phyloP scores from a whole-genome alignment of 2,113 vertebrate genomes.

The Tor tambroides region DNA sequence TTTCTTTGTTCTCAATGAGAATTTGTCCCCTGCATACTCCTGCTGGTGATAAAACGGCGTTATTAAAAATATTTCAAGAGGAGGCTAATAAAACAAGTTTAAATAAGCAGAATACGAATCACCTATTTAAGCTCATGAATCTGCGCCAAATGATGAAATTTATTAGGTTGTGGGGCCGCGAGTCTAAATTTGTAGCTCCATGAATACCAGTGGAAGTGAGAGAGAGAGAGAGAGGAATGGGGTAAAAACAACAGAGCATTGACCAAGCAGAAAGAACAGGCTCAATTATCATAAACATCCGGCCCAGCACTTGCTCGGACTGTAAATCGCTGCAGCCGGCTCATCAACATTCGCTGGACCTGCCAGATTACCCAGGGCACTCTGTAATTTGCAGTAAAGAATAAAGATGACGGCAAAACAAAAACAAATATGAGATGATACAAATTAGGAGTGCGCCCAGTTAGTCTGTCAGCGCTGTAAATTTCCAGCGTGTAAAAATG shows the following conservation, averaged over 20 bases:
- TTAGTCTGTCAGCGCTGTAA: constrained; percentile 74
- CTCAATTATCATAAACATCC: constrained; percentile 78
- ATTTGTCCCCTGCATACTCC: no score
- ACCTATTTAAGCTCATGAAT: no score
- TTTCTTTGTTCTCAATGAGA: no score
- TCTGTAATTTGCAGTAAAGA: constrained; percentile 80
- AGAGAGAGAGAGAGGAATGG: neutral
- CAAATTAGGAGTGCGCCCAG: constrained; percentile 75
- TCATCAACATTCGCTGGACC: constrained; percentile 73
- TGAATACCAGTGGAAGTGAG: no score
- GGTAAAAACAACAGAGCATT: constrained; percentile 47
- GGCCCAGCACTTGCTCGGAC: constrained; percentile 65
- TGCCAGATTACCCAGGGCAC: constrained; percentile 72
- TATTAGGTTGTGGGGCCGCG: no score
- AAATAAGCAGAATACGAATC: no score
- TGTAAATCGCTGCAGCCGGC: constrained; percentile 62
- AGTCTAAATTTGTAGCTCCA: no score
- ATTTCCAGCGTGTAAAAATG: constrained; percentile 69
- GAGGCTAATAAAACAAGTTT: no score
- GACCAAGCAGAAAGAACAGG: constrained; percentile 63
- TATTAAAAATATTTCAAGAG: no score
- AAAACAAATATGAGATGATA: constrained; percentile 79
- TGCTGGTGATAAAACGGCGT: no score
- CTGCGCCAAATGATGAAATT: no score
- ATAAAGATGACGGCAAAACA: constrained; percentile 80